Base-by-base conservation (phyloP, 2,113 vertebrate genomes). In the Prochilodus magdalenae region DNA sequence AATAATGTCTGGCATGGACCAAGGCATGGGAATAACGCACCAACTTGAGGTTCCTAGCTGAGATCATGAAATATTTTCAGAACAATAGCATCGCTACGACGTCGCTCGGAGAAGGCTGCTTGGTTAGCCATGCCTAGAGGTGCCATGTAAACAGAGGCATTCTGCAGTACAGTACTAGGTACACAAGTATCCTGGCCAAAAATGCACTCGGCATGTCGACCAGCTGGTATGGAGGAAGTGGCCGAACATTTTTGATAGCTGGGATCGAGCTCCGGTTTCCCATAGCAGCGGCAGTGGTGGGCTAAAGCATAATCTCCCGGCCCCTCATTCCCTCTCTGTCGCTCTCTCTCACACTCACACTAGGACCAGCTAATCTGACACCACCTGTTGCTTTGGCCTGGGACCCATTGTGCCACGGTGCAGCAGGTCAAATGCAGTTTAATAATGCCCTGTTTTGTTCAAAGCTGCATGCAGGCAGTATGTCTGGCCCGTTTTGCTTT, bases 321-420 rank as follows among this genome's bases (percentile, higher is more conserved):
- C 49, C 44, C 65, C 59, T 72, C 79, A 70, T 63, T 65, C 74
- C 67, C 83, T 62, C 24, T 60, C 57, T 2, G 18, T 55, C 49
- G 63, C 59, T 65, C 79, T 73, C 67, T 62, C 73, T 69, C 83
- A 57, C 89, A 88, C 87, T 84, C 81, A 74, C 90, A 84, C 87
- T 84, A 87, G 83, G 84, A 90, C 84, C 88, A 80, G 77, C 88
- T 89, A 89, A 91, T 93, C 88, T 86, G 84, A 89, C 85, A 84
- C 84, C 91, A 92, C 92, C 91, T 92, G 93, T 92, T 91, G 86
- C 80, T 83, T 90, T 90, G 87, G 90, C 87, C 82, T 15, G 74
- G 20, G 74, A 90, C 44, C 10, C 40, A 85, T 30, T 80, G 89
- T 87, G 75, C 77, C 78, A 66, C 72, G 74, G 36, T 67, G 86